Conservation (phyloP, 2,113 vertebrate species). For the Gobiocypris rarus region DNA sequence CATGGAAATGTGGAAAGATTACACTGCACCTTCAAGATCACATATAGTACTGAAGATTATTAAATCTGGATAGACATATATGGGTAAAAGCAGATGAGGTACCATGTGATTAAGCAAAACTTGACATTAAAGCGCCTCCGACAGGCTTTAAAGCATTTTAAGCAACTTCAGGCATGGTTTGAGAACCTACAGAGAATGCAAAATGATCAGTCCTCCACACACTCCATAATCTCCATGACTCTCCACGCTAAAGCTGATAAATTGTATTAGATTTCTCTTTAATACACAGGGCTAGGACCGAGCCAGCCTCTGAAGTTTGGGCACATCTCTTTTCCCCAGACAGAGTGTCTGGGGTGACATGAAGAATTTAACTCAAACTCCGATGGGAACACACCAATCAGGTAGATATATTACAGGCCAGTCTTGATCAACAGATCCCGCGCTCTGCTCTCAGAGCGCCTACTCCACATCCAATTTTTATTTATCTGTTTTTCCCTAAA, state of each 20-base stretch:
- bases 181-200: conserved; percentile 63
- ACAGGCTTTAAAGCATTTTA: conserved; percentile 63
- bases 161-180: conserved; percentile 54
- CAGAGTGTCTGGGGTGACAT: conserved; percentile 55
- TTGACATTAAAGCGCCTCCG: conserved; percentile 56
- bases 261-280: conserved; percentile 73
- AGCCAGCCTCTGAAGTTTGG: conserved; percentile 69
- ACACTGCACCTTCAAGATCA: background rate
- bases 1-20: background rate
- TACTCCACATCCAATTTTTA: conserved; percentile 12
- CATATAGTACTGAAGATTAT: background rate
- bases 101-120: conserved; percentile 56
- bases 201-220: conserved; percentile 70
- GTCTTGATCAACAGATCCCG: conserved; percentile 15
- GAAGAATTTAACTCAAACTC: conserved; percentile 47
- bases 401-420: conserved; percentile 10
- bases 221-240: conserved; percentile 73
- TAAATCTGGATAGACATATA: conserved; percentile 36
- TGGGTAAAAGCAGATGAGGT: conserved; percentile 49
- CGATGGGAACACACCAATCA: conserved; percentile 36
- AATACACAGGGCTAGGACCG: conserved; percentile 68
- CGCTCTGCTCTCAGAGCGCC: background rate
- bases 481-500: background rate
- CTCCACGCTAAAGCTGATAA: conserved; percentile 70
- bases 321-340: conserved; percentile 56